phyloP scores from a whole-genome alignment of 1,140 invertebrate species.

The Hetaerina americana region DNA sequence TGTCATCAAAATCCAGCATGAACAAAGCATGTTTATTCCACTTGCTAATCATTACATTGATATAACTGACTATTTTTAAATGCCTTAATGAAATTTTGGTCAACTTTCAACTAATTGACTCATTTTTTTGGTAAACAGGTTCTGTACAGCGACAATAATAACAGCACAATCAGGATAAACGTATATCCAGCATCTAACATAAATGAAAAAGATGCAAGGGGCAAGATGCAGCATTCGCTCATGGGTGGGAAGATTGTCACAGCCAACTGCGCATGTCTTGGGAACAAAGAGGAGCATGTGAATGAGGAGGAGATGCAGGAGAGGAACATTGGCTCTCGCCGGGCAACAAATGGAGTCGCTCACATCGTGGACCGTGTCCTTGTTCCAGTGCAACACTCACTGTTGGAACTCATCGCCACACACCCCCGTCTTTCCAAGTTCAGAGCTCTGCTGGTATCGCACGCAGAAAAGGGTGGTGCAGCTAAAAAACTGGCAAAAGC shows the following conservation, averaged over 20 bases:
- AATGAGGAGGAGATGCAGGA: constrained; percentile 24
- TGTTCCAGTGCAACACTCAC: constrained; percentile 30
- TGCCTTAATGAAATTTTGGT: too few species aligned
- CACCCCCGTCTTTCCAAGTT: constrained; percentile 36
- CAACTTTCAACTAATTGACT: too few species aligned
- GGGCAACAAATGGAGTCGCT: constrained; percentile 36
- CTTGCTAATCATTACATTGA: neutral
- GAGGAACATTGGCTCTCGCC: neutral
- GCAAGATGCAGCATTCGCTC: neutral
- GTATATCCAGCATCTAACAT: constrained; percentile 33
- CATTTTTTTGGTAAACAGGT: too few species aligned
- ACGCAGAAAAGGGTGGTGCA: constrained; percentile 22
- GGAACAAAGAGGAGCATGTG: constrained; percentile 9
- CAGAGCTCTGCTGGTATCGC: constrained; percentile 27
- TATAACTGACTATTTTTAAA: constrained; percentile 1
- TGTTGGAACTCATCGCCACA: constrained; percentile 32
- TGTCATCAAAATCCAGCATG: too few species aligned
- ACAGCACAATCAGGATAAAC: constrained; percentile 43
- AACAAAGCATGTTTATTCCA: too few species aligned
- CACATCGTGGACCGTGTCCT: constrained; percentile 38
- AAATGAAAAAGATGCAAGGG: constrained; percentile 21
- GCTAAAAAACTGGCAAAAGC: constrained; percentile 24
- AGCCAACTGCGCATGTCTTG: constrained; percentile 37
- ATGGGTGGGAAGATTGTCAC: constrained; percentile 24
- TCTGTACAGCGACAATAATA: constrained; percentile 31